Evolutionary conservation across 2,113 vertebrate genomes (phyloP), one percentile per base, ranked within the genome.

Genomic region (Prolemur simus): DNA sequence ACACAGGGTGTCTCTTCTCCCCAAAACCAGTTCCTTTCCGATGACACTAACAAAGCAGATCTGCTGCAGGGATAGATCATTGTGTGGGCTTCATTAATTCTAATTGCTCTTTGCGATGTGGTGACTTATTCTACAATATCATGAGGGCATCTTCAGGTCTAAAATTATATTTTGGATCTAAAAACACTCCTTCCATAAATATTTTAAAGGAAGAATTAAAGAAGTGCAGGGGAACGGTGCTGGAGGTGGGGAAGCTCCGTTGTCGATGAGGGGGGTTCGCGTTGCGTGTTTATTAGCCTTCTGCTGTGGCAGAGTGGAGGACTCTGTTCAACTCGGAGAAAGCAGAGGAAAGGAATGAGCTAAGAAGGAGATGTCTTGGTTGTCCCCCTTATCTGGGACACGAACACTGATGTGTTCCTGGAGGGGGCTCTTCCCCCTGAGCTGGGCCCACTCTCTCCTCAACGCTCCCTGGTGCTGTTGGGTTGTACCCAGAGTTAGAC

Each of bases 181-280:
- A 52, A 91, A 80, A 96, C 73, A 85, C n/a, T 54, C 39, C 60
- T 88, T 58, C 56, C 49, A 52, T 56, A 63, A 92, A n/a, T 93
- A 80, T 39, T 69, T 66, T 52, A 45, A 63, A 49, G 49, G 76
- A 76, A 87, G 56, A 76, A 66, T 47, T 69, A n/a, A 80, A 37
- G 78, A 49, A 60, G 27, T 7, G 2, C 8, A 8, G 27, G 47
- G 54, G 29, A 37, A 15, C 21, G 7, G 56, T 2, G 66, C 25
- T 3, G 39, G 58, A 39, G 45, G 37, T 8, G 42, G 18, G 27
- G 56, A 89, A 29, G 27, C 27, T 11, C 27, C 2, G 0, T 15
- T 58, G 68, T 87, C 64, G 2, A 77, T 27, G 0, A 2, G 11
- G 7, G 58, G 7, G 13, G 25, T 66, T 66, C n/a, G 0, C 0